A percentile compares a stretch with the other conserved stretches of the same genome.
phyloP scores from a whole-genome alignment of 1,140 invertebrate genomes.

The Drosophila navojoa region DNA sequence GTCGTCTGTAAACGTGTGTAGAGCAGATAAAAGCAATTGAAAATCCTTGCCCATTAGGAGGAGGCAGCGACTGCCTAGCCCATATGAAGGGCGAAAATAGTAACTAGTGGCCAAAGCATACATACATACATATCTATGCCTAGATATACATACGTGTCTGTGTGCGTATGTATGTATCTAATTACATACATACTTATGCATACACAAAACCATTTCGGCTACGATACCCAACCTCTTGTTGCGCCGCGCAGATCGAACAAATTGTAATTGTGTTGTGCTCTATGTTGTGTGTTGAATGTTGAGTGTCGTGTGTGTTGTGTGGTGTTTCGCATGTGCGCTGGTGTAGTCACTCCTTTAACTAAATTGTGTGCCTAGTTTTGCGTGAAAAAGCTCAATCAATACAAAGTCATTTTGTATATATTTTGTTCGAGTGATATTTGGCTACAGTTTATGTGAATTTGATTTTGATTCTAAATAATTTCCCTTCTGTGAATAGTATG shows the following conservation, averaged over 20 bases:
- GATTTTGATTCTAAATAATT: no score
- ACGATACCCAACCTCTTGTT: conserved; percentile 70
- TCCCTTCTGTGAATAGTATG: no score
- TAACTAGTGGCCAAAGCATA: background rate
- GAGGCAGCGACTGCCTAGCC: background rate
- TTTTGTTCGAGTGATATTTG: no score
- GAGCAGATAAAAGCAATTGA: conserved; percentile 15
- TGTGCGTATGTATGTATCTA: conserved; percentile 24
- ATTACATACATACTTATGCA: conserved; percentile 48
- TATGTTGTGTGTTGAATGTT: background rate
- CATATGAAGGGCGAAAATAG: conserved; percentile 9
- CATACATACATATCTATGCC: no score
- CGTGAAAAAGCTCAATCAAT: background rate
- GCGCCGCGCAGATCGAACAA: conserved; percentile 58
- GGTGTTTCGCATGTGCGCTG: background rate
- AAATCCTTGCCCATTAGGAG: conserved; percentile 1
- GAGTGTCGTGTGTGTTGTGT: no score
- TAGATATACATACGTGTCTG: no score
- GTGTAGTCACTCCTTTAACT: conserved; percentile 1
- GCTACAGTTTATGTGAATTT: no score
- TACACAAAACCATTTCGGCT: conserved; percentile 40
- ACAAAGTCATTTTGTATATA: background rate
- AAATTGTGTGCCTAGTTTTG: background rate
- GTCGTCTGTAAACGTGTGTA: conserved; percentile 10
- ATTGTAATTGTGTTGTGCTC: conserved; percentile 11